Conservation (phyloP, 2,797 vertebrate genomes). For the Arnoldichthys spilopterus region DNA sequence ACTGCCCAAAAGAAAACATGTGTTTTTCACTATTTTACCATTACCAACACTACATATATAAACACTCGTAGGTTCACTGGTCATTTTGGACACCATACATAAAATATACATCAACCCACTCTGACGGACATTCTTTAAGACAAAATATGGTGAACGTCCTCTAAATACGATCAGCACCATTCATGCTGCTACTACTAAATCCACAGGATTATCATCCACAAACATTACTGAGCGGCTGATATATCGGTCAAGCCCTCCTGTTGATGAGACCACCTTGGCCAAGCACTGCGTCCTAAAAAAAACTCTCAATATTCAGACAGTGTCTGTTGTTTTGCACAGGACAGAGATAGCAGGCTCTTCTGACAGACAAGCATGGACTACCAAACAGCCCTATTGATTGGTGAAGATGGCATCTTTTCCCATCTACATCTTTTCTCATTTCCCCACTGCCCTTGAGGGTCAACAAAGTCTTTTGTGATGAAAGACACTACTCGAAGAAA, state of each 20-base stretch:
- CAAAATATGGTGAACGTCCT: too few relatives aligned
- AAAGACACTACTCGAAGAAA: constrained; percentile 67
- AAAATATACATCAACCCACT: too few relatives aligned
- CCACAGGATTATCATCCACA: too few relatives aligned
- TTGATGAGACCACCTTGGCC: constrained; percentile 12
- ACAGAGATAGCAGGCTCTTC: constrained; percentile 58
- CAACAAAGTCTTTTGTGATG: constrained; percentile 73
- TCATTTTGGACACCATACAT: neutral
- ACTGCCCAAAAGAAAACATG: too few relatives aligned
- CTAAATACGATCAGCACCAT: neutral
- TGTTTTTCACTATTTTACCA: too few relatives aligned
- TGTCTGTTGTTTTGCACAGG: constrained; percentile 59
- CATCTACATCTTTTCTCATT: constrained; percentile 78
- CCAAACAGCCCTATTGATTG: constrained; percentile 74
- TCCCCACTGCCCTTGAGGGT: constrained; percentile 70
- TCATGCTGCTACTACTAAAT: neutral
- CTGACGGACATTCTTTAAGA: too few relatives aligned
- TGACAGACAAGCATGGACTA: constrained; percentile 50
- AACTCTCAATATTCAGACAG: constrained; percentile 58
- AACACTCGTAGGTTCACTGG: neutral
- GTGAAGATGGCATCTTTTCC: constrained; percentile 64
- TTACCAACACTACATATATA: too few relatives aligned
- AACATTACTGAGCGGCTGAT: neutral
- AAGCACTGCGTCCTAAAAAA: constrained; percentile 39
- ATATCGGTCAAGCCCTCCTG: neutral